phyloP scores from a whole-genome alignment of 2,113 vertebrate species.

The Dasyprocta punctata region DNA sequence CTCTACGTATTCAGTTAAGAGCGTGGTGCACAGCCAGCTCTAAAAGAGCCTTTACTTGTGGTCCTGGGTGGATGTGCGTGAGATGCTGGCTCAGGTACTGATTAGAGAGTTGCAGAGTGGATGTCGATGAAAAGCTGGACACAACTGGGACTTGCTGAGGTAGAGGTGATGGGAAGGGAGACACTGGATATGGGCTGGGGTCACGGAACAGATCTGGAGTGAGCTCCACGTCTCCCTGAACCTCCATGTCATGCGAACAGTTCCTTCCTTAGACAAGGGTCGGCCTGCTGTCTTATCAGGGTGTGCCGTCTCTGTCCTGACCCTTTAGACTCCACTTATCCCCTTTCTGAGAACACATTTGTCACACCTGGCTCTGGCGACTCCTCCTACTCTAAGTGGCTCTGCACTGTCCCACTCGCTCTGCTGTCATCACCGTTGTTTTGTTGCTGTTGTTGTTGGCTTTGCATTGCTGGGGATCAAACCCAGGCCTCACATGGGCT shows the following conservation, averaged over 20 bases:
- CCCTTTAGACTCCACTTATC: background rate
- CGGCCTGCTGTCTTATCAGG: background rate
- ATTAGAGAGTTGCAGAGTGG: fast-evolving
- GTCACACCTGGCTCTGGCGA: fast-evolving
- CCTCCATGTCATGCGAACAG: background rate
- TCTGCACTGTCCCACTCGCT: fast-evolving
- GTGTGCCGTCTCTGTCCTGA: background rate
- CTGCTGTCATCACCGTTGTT: background rate
- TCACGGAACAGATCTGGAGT: background rate
- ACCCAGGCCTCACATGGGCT: background rate
- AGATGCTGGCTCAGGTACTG: fast-evolving
- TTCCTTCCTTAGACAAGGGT: fast-evolving
- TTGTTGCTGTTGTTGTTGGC: background rate
- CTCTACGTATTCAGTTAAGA: background rate
- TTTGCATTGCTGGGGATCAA: background rate
- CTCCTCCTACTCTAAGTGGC: background rate
- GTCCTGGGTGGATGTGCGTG: fast-evolving
- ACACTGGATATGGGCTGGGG: fast-evolving
- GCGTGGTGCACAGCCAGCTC: background rate
- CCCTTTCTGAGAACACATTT: fast-evolving
- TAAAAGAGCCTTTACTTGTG: fast-evolving
- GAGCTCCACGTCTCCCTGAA: background rate
- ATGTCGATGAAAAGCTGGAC: background rate
- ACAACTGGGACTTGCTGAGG: background rate
- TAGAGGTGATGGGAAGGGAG: fast-evolving